Evolutionary conservation across 2,113 vertebrate species (phyloP), one percentile per base, ranked within the genome.

Genomic region (Tachuris rubrigastra): DNA sequence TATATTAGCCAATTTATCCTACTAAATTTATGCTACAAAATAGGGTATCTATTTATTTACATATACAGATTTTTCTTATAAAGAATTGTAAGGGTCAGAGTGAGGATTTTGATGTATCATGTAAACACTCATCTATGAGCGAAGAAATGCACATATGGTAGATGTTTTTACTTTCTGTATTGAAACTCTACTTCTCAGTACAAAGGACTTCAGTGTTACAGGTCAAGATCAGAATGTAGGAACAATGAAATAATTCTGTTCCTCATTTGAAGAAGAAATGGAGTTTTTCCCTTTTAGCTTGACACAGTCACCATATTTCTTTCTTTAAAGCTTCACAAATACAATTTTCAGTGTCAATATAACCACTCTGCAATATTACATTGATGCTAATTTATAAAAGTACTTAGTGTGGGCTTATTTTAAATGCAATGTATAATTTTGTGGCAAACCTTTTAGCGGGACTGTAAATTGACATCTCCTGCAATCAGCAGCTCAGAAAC

Each of bases 331-430:
- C 41, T 69, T 86, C 39, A 42, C 58, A 95, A 77, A 97, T 97
- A 95, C 39, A 53, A 69, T 97, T 96, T 96, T 93, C 87, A 85
- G 63, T 96, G 93, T 93, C 97, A 97, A n/a, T 94, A 88, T 93
- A 97, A 96, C 87, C 85, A 85, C 82, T 89, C 86, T 79, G 81
- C 82, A 95, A 96, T 97, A 86, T 60, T 96, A 82, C 91, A 93
- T 85, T 96, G 81, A 84, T 96, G 90, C 91, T 97, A 97, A 98
- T 96, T 97, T 96, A 97, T 96, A 92, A 96, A 97, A 94, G 86
- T 91, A 90, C 82, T 98, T 95, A 82, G 84, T 46, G 73, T 73
- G 94, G 58, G 72, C 90, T 97, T 94, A 75, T 86, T 97, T 98
- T 93, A 97, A 97, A 97, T 96, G 73, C 62, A 69, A 65, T 94